Percentiles rank a stretch among this genome's conserved stretches.
Evolutionary conservation across 2,888 invertebrate species (phyloP).

Genomic region (Scrobipalpa costella): DNA sequence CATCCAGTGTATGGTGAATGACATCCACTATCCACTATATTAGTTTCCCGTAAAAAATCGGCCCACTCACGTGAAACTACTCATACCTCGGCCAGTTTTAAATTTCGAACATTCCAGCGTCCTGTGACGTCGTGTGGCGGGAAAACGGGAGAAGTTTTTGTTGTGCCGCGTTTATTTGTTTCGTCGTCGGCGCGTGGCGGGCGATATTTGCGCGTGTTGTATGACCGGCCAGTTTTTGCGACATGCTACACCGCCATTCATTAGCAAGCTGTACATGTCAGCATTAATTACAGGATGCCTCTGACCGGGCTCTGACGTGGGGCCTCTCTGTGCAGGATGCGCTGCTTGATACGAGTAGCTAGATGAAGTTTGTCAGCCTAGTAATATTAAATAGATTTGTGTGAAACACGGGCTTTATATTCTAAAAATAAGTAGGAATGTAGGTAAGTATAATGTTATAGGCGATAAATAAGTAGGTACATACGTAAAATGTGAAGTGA

Average conservation of each 20-base stretch:
- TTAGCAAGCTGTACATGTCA: constrained; percentile 66
- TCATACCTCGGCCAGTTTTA: too few relatives aligned
- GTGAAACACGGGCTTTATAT: background rate
- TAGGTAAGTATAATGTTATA: too few relatives aligned
- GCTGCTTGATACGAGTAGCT: background rate
- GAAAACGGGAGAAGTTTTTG: constrained; percentile 34
- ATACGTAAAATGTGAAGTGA: too few relatives aligned
- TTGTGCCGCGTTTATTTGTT: constrained; percentile 26
- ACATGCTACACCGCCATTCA: constrained; percentile 72
- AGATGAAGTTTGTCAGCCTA: background rate
- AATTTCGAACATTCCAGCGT: background rate
- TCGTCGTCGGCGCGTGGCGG: background rate
- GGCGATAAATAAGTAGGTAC: too few relatives aligned
- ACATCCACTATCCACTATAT: too few relatives aligned
- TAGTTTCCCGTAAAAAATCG: too few relatives aligned
- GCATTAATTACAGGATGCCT: constrained; percentile 73
- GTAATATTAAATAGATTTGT: background rate
- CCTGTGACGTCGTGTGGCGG: constrained; percentile 24
- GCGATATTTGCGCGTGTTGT: constrained; percentile 52
- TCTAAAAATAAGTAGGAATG: too few relatives aligned
- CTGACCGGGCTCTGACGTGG: constrained; percentile 43
- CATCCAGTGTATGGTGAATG: too few relatives aligned
- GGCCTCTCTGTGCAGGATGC: constrained; percentile 9
- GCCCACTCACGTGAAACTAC: too few relatives aligned
- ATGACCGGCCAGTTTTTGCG: constrained; percentile 72